A percentile compares a stretch with the other conserved stretches of the same genome.
Evolutionary conservation across 2,888 invertebrate species (phyloP).

Genomic region (Eupithecia inturbata): DNA sequence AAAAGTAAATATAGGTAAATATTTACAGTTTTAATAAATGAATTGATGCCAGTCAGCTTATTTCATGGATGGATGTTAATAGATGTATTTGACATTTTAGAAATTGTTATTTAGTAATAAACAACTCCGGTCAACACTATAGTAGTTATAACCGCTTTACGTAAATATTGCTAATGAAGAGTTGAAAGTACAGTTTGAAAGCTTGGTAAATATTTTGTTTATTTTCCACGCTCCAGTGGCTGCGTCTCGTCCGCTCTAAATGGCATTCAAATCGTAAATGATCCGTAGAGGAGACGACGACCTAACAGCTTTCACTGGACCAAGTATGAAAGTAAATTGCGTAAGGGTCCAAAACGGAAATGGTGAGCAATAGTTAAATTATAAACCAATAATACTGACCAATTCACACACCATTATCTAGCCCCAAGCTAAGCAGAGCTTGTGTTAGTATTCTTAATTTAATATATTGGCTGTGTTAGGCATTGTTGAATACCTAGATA

Average conservation of each 20-base stretch:
- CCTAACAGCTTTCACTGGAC: constrained; percentile 19
- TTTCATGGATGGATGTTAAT: neutral
- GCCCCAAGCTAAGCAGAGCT: too few species aligned
- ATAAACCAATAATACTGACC: too few species aligned
- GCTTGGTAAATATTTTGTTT: constrained; percentile 11
- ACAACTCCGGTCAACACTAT: neutral
- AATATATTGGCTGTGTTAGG: too few species aligned
- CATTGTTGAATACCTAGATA: too few species aligned
- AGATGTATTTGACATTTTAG: neutral
- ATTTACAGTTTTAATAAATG: neutral
- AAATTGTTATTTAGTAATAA: neutral
- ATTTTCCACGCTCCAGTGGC: constrained; percentile 25
- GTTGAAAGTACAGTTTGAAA: constrained; percentile 12
- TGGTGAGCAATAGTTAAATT: neutral
- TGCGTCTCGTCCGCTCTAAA: constrained; percentile 24
- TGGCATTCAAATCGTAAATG: constrained; percentile 39
- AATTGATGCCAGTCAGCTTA: neutral
- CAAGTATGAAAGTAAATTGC: neutral
- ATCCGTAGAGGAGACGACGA: constrained; percentile 32
- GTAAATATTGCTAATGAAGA: neutral
- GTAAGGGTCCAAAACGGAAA: neutral
- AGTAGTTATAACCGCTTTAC: neutral
- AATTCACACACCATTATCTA: too few species aligned
- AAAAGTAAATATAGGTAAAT: neutral
- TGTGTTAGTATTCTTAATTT: too few species aligned